phyloP scores from a whole-genome alignment of 2,113 vertebrate genomes.

The Brienomyrus longianalis region DNA sequence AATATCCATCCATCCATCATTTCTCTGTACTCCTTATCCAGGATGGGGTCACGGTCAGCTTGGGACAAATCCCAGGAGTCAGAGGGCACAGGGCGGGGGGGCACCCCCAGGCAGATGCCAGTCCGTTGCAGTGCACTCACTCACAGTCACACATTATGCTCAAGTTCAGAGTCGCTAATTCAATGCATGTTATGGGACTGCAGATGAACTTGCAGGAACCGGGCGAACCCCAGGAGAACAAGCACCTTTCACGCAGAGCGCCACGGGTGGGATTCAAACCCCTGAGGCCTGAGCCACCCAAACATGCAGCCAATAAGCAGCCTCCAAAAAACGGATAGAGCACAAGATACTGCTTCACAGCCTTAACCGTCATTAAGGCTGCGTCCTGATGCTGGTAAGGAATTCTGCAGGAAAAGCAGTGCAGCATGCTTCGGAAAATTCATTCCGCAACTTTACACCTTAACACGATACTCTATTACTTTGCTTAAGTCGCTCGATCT shows the following conservation, averaged over 20 bases:
- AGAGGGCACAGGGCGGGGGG: background rate
- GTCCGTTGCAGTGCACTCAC: background rate
- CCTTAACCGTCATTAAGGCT: background rate
- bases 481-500: constrained; percentile 2
- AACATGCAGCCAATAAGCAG: background rate
- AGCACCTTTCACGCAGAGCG: background rate
- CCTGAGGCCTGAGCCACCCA: background rate
- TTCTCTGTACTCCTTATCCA: background rate
- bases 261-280: background rate
- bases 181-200: background rate
- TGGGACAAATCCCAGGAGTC: background rate
- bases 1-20: background rate
- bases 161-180: background rate
- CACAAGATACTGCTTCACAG: background rate
- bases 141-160: background rate
- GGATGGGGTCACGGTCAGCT: background rate
- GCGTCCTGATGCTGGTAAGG: background rate
- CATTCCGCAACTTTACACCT: background rate
- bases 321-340: background rate
- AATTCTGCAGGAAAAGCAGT: background rate
- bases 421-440: background rate
- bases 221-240: background rate
- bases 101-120: background rate
- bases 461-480: constrained; percentile 16
- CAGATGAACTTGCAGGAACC: background rate